Base-by-base conservation (phyloP, 2,113 vertebrate genomes). In the Silurus asotus region DNA sequence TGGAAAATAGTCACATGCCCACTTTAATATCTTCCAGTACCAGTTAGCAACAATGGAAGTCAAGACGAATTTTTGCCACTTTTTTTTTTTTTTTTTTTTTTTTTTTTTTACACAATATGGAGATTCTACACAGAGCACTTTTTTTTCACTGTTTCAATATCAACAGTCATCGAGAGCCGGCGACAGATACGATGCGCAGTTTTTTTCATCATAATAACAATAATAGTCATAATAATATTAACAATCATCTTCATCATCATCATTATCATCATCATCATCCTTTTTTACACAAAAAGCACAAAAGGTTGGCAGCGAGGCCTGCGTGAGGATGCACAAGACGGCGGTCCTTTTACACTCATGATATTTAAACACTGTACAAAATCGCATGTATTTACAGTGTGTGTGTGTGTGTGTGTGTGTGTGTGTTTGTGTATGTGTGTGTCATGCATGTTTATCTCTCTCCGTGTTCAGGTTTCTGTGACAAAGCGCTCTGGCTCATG, bases 301-400 rank as follows among this genome's bases (percentile, higher is more conserved):
- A 94, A 95, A 90, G 94, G 93, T 95, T 92, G 96, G 96, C 93
- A 94, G 94, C 94, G 94, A 92, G 91, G 94, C 95, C 95, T 93
- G 94, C 95, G 90, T 91, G 92, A 92, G 91, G 93, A 95, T 94
- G 93, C 90, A 96, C 93, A 93, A 89, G 89, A 93, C 91, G 93
- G 93, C 94, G 93, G 91, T 92, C 88, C 93, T 92, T 37, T 89
- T 90, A 91, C 93, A 94, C 95, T 92, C 91, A 92, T 92, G 79
- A 80, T 90, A 92, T 92, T 95, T 93, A 94, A 96, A 96, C 92
- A 91, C 95, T 97, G 96, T 97, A 98, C 95, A 97, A 92, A 90
- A 92, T 88, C 92, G 90, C 93, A 88, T 92, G 88, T 97, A 98
- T 99, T 97, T 98, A 99, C 97, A 98, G 92, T 95, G 93, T 93